Evolutionary conservation across 2,797 vertebrate species (phyloP).

Genomic region (Chanos chanos): DNA sequence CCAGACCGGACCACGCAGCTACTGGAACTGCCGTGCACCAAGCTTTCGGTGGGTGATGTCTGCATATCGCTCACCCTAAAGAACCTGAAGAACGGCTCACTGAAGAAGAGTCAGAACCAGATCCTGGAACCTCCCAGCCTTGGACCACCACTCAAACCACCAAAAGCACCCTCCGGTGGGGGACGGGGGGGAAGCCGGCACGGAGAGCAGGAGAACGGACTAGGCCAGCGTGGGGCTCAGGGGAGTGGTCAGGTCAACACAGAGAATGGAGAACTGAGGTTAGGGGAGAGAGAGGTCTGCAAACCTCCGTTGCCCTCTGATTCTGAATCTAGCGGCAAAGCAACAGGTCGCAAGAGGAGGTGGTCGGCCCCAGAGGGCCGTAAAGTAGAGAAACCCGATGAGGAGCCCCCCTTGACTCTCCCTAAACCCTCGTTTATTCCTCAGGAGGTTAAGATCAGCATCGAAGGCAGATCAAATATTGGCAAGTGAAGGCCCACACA

Average conservation of each 20-base stretch:
- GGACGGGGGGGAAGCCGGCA: conserved; percentile 65
- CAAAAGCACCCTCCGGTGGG: conserved; percentile 67
- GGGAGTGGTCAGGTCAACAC: conserved; percentile 65
- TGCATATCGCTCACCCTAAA: conserved; percentile 98
- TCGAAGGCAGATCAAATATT: conserved; percentile 96
- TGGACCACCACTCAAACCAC: conserved; percentile 80
- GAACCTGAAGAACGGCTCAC: conserved; percentile 93
- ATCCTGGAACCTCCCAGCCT: conserved; percentile 69
- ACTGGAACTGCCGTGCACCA: conserved; percentile 94
- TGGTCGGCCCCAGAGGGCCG: conserved; percentile 97
- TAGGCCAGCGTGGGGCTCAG: conserved; percentile 75
- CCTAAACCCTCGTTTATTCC: conserved; percentile 96
- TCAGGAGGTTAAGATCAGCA: conserved; percentile 98
- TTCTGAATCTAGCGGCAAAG: conserved; percentile 70
- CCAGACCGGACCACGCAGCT: conserved; percentile 95
- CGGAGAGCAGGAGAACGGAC: conserved; percentile 88
- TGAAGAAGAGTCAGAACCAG: conserved; percentile 88
- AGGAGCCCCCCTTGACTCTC: conserved; percentile 91
- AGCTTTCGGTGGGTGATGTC: conserved; percentile 95
- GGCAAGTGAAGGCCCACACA: conserved; percentile 83
- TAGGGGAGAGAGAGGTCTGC: conserved; percentile 75
- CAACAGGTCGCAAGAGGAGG: conserved; percentile 86
- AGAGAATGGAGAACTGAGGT: conserved; percentile 88
- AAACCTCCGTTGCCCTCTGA: conserved; percentile 71
- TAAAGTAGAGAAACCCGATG: conserved; percentile 90